Base-by-base conservation (phyloP, 1,140 invertebrate genomes). In the Drosophila prosaltans region DNA sequence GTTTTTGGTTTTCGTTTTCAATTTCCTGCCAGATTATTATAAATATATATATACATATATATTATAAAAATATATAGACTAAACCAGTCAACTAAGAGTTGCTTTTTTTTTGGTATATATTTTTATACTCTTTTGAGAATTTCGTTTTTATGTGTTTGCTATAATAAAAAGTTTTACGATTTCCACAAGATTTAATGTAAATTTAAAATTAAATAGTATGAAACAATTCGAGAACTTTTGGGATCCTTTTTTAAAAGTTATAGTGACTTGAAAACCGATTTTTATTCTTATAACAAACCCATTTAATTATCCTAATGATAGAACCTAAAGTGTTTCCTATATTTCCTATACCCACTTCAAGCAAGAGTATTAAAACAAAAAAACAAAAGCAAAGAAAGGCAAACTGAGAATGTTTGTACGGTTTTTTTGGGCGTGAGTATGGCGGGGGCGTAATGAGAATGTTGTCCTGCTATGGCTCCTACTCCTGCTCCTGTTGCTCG, bases 311-410 rank as follows among this genome's bases (percentile, higher is more conserved):
- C n/a, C 28, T 16, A 16, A 16, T 16, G 16, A 16, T 16, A 16
- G 16, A 30, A 30, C 28, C 28, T 2, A 30, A 30, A 2, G 4
- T 30, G 28, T 16, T 16, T 16, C 16, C 16, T 16, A 16, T 16
- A 2, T 36, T 36, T 36, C 1, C 6, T 32, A 67, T 61, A 57
- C 61, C 43, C 68, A 26, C 74, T 66, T 36, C 3, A 6, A 69
- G 73, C 6, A 66, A 62, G 82, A 74, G 82, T 84, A 84, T 86
- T 84, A 74, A 84, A 78, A 81, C 73, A 65, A 58, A 68, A 36
- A 2, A 30, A 30, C 0, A 30, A 55, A 51, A 51, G 21, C 45
- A 51, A 51, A 51, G 45, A 51, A 24, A 51, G 45, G 21, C 45
- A 51, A 51, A 51, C 45, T 26, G 45, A 51, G 8, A 60, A 60